Percentiles rank a stretch among this genome's conserved stretches.
phyloP scores from a whole-genome alignment of 2,113 vertebrate genomes.

The Nothobranchius kuhntae region DNA sequence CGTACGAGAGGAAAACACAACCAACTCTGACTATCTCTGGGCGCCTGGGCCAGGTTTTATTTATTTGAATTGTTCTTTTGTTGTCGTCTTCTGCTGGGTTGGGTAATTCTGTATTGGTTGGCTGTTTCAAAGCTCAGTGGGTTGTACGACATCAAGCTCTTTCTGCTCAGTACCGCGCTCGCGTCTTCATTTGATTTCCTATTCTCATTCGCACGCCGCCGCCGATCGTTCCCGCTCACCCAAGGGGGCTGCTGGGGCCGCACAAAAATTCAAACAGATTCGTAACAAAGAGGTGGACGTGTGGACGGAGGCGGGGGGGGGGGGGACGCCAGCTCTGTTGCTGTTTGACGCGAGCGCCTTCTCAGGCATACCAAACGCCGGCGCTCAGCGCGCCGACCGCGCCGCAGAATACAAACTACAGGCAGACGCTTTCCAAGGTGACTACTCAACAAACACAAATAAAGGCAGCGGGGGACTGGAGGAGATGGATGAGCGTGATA shows the following conservation, averaged over 20 bases:
- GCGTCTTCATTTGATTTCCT: slow-evolving; percentile 62
- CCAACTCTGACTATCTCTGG: slow-evolving; percentile 54
- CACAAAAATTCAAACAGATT: slow-evolving; percentile 52
- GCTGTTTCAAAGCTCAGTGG: slow-evolving; percentile 56
- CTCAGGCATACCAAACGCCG: slow-evolving; percentile 56
- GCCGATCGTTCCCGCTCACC: slow-evolving; percentile 28
- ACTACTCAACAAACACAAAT: slow-evolving; percentile 44
- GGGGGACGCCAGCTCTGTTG: slow-evolving; percentile 49
- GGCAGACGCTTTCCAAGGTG: slow-evolving; percentile 57
- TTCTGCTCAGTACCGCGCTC: slow-evolving; percentile 47
- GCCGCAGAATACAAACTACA: slow-evolving; percentile 69
- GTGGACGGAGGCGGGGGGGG: slow-evolving; percentile 33
- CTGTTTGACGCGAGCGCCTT: slow-evolving; percentile 27
- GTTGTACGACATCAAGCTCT: slow-evolving; percentile 65
- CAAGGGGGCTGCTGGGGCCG: slow-evolving; percentile 20
- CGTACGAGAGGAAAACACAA: slow-evolving; percentile 48
- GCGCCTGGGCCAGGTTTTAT: slow-evolving; percentile 28
- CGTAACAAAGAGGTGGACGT: slow-evolving; percentile 51
- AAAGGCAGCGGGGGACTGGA: background rate
- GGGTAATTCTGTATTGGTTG: slow-evolving; percentile 62
- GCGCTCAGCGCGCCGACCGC: slow-evolving; percentile 26
- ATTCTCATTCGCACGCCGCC: slow-evolving; percentile 45
- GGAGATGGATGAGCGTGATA: slow-evolving; percentile 11
- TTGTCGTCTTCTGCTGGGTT: slow-evolving; percentile 53
- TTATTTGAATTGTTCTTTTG: slow-evolving; percentile 12